phyloP scores from a whole-genome alignment of 2,113 vertebrate genomes.

The Campylomormyrus numenius region DNA sequence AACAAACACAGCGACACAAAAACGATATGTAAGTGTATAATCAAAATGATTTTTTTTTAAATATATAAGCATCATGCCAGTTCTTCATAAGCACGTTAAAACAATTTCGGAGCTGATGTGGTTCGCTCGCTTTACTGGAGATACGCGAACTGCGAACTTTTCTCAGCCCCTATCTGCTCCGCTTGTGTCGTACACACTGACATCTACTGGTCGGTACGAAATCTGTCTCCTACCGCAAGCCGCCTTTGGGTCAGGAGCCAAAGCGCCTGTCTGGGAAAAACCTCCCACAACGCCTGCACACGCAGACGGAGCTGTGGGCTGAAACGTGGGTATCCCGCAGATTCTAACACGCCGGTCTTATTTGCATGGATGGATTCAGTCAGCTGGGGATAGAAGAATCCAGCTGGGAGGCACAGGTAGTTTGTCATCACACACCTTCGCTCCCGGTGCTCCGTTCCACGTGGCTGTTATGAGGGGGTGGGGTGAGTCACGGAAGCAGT shows the following conservation, averaged over 20 bases:
- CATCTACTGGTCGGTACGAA: background rate
- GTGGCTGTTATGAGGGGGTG: background rate
- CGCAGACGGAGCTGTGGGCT: background rate
- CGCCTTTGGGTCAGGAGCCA: background rate
- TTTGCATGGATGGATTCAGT: background rate
- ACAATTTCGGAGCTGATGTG: background rate
- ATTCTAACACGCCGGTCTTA: background rate
- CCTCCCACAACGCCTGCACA: background rate
- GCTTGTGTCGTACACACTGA: background rate
- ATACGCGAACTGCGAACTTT: background rate
- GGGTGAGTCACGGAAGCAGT: background rate
- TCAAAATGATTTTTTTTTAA: slow-evolving; percentile 56
- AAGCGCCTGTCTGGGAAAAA: background rate
- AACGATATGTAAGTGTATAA: background rate
- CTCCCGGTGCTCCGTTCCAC: background rate
- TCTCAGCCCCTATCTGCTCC: background rate
- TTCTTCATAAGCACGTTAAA: slow-evolving; percentile 46
- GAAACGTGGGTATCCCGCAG: background rate
- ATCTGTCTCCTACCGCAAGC: background rate
- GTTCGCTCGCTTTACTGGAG: background rate
- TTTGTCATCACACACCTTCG: background rate
- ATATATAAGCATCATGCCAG: slow-evolving; percentile 37
- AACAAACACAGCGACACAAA: background rate
- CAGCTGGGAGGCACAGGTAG: background rate
- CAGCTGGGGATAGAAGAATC: background rate